Base-by-base conservation (phyloP, 2,888 invertebrate genomes). In the Pogonocherus hispidulus region DNA sequence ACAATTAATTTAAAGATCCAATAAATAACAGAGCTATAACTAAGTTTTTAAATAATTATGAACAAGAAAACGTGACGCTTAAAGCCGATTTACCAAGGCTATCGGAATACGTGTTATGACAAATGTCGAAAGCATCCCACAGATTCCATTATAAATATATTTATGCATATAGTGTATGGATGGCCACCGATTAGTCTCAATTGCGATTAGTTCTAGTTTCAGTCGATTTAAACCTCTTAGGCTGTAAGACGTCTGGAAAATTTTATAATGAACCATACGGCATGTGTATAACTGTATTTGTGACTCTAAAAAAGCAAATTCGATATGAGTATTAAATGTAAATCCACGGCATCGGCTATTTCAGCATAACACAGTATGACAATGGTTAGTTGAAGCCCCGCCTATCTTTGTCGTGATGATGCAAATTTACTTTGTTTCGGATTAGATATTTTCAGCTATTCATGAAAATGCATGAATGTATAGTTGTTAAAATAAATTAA, bases 1-100 rank as follows among this genome's bases (percentile, higher is more conserved):
- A 41, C 41, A 41, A 41, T 41, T 41, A 41, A 16, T 41, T 41
- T 41, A 16, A 41, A 41, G 41, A 41, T 41, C n/a, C 41, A 41
- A 16, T 41, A 41, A 41, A 41, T 41, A 41, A 41, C 41, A 41
- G 14, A n/a, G 41, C n/a, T 41, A 41, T 41, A 14, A 41, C 14
- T 41, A 41, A 41, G 5, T n/a, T 14, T 41, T n/a, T 41, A 41
- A 41, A 41, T 41, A n/a, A 41, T 41, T 41, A 14, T 41, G 41
- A 41, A 41, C 41, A 41, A n/a, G 41, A 3, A 41, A 41, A 41
- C 41, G 41, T 41, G 41, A 41, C 41, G 11, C 0, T 41, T 41
- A 3, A n/a, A 41, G 5, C 3, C n/a, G 41, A 41, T 41, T 41
- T 41, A 27, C 41, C 41, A 41, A 41, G 41, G 41, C 41, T 41